Base-by-base conservation (phyloP, 2,113 vertebrate species). In the Gymnorhina tibicen region DNA sequence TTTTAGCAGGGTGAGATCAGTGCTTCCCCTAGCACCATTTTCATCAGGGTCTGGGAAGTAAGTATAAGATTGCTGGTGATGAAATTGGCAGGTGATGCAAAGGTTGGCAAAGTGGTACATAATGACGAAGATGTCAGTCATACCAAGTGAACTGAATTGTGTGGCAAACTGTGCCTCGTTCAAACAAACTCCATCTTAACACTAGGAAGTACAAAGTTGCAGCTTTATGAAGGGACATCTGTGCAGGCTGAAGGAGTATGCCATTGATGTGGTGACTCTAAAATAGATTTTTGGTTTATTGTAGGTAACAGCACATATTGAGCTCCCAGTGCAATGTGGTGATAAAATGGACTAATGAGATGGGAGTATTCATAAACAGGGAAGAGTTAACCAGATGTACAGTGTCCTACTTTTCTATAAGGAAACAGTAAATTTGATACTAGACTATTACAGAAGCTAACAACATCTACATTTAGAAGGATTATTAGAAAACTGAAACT, bases 81-180 rank as follows among this genome's bases (percentile, higher is more conserved):
- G 79, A 91, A 95, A 95, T 79, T 92, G 87, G 73, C 89, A 89
- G 62, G 75, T 93, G 90, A 94, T 84, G 94, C 41, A 96, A 87
- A 95, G 63, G 78, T 79, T 97, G 89, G 84, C 74, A 95, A 92
- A 95, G 66, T 41, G 19, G 60, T 72, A 58, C 44, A 39, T 66
- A 68, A 60, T 68, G 74, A 87, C 18, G 7, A 92, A 86, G 79
- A 83, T 75, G 88, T 95, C 96, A 92, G 80, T 78, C 89, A 95
- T 19, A 74, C 62, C 73, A 85, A 13, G 37, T 14, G 62, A 92
- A 75, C 18, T 52, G 89, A 89, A 82, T 8, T 81, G 66, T 49
- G 52, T 13, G 37, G 62, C 44, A 75, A 85, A 69, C 52, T 37
- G 27, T 23, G 52, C 47, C 52, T 74, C 80, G 41, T 27, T 92